Conservation (phyloP, 1,140 invertebrate genomes). For the Bombus confusus region DNA sequence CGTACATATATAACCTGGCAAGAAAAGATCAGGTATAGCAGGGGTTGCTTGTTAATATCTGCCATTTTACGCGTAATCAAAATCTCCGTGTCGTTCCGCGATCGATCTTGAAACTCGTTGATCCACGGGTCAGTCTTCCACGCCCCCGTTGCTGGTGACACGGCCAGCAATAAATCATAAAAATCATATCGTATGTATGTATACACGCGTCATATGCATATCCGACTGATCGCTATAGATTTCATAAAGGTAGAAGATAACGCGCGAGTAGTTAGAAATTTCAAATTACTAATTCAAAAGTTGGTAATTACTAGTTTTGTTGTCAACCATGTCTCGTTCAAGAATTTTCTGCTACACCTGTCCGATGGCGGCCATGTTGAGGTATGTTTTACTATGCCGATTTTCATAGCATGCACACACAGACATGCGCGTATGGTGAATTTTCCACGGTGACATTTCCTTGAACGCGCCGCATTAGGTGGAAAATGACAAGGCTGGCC, state of each 20-base stretch:
- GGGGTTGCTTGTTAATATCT: constrained; percentile 21
- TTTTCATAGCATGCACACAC: not conserved
- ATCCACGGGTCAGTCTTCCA: constrained; percentile 30
- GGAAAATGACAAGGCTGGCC: constrained; percentile 44
- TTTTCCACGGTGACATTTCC: not conserved
- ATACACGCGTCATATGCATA: not conserved
- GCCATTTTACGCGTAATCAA: constrained; percentile 33
- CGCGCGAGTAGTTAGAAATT: constrained; percentile 4
- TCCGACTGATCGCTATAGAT: not conserved
- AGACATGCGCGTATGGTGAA: not conserved
- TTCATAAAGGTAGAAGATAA: constrained; percentile 9
- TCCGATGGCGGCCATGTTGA: not conserved
- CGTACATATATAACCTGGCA: too few species aligned
- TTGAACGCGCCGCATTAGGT: not conserved
- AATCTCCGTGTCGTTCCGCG: constrained; percentile 32
- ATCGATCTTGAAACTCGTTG: constrained; percentile 53
- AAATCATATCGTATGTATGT: constrained; percentile 32
- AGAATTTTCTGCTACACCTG: not conserved
- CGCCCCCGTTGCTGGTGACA: constrained; percentile 17
- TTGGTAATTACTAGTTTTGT: not conserved
- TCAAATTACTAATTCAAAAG: constrained; percentile 1
- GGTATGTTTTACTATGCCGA: not conserved
- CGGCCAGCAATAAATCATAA: constrained; percentile 52
- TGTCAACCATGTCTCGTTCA: not conserved
- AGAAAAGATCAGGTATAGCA: not conserved